Evolutionary conservation across 2,113 vertebrate genomes (phyloP).

Genomic region (Hemichromis elongatus): DNA sequence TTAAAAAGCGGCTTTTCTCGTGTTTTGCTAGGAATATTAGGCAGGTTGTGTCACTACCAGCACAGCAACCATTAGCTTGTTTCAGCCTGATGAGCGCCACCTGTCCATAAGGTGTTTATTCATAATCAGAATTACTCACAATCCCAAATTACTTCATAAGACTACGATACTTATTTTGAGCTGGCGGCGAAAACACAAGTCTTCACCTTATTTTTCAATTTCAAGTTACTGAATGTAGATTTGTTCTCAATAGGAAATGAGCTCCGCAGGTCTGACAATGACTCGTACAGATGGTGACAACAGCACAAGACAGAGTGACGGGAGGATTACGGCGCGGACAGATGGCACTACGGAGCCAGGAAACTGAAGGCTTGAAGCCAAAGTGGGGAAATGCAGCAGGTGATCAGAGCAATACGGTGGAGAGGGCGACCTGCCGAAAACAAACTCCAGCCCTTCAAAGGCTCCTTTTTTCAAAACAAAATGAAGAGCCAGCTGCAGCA

Average conservation of each 20-base stretch:
- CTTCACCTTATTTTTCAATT: neutral
- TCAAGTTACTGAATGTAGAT: neutral
- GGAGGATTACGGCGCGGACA: conserved; percentile 49
- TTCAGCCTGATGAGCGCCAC: neutral
- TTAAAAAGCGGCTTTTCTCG: no score
- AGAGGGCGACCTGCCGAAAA: neutral
- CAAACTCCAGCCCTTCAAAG: neutral
- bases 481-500: neutral
- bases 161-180: neutral
- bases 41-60: neutral
- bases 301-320: conserved; percentile 11
- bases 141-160: neutral
- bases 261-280: neutral
- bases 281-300: conserved; percentile 34
- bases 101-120: neutral
- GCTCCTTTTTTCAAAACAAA: neutral
- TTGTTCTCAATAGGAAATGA: neutral
- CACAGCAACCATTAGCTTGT: neutral
- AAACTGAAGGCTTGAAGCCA: neutral
- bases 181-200: neutral
- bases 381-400: conserved; percentile 1
- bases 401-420: conserved; percentile 12
- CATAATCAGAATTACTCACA: neutral
- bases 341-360: conserved; percentile 36
- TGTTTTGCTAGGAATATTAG: neutral